Evolutionary conservation across 1,140 invertebrate species (phyloP).

Genomic region (Hycleus phaleratus): DNA sequence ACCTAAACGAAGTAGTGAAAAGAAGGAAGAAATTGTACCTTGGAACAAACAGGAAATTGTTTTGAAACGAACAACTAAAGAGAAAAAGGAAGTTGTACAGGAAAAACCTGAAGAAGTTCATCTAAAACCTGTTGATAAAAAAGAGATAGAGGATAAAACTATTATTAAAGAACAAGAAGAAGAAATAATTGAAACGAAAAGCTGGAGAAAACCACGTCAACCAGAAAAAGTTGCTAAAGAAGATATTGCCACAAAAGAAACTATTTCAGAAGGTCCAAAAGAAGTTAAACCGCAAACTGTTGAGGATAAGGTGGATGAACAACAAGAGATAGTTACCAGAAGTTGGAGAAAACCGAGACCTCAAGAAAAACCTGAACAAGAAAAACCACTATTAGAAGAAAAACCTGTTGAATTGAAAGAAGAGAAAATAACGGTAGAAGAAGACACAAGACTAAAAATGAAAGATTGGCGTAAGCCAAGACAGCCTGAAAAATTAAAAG

Average conservation of each 20-base stretch:
- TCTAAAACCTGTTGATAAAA: constrained; percentile 39
- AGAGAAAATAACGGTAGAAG: constrained; percentile 18
- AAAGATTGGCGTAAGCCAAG: constrained; percentile 6
- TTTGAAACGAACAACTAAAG: constrained; percentile 41
- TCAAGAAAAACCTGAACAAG: constrained; percentile 39
- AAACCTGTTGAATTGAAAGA: constrained; percentile 34
- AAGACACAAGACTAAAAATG: constrained; percentile 24
- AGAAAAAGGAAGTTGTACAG: constrained; percentile 37
- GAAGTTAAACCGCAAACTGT: constrained; percentile 28
- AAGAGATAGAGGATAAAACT: constrained; percentile 22
- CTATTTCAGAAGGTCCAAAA: constrained; percentile 39
- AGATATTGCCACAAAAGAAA: constrained; percentile 11
- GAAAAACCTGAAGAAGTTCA: constrained; percentile 42
- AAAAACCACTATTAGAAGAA: constrained; percentile 22
- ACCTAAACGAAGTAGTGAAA: constrained; percentile 23
- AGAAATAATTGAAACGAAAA: constrained; percentile 21
- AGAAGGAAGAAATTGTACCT: constrained; percentile 32
- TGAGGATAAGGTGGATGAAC: constrained; percentile 37
- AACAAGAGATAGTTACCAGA: constrained; percentile 22
- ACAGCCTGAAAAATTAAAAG: constrained; percentile 25
- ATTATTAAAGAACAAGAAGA: constrained; percentile 37
- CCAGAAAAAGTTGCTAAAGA: constrained; percentile 23
- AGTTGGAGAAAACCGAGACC: not conserved
- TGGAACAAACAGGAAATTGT: constrained; percentile 46
- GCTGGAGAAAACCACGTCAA: constrained; percentile 13